Base-by-base conservation (phyloP, 2,797 vertebrate species). In the Phyllotis vaccarum region DNA sequence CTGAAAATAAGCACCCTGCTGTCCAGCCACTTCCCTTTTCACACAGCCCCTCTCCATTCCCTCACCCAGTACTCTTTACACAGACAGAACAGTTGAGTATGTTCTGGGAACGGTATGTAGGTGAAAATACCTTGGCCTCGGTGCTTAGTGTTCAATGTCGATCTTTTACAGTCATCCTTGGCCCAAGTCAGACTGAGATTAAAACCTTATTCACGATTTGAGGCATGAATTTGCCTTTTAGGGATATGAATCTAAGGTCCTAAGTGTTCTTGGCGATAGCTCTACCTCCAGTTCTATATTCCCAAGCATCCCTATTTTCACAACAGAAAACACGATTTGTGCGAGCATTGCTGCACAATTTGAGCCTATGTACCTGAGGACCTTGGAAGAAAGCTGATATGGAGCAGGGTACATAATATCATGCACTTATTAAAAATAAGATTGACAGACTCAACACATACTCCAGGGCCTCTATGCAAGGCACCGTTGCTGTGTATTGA, bases 1-100 rank as follows among this genome's bases (percentile, higher is more conserved):
- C 93, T 96, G 94, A 94, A 95, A 97, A 96, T 93, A 97, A 98
- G 97, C 91, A 97, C 66, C 94, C 88, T 68, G 85, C 95, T 86
- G 68, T 74, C 54, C 21, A 85, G 43, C 58, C 70, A 6, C 62
- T 66, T 60, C 43, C 11, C 6, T 31, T 9, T 16, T 24, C 9
- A 37, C 0, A 12, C 81, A 5, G n/a, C 68, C 60, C 54, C 34
- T 21, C 34, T 54, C 46, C 9, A 0, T 2, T 12, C 60, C 64
- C 89, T n/a, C 21, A 70, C 60, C n/a, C 37, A 62, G 75, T 0
- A 13, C 40, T 91, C 75, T 56, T 94, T 10, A 88, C 14, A 62
- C 31, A 76, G 49, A 49, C 66, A 4, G 31, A n/a, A 85, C 10
- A 21, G 43, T n/a, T 34, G 37, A n/a, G 75, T 0, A 0, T 3